Evolutionary conservation across 2,797 vertebrate genomes (phyloP).

Genomic region (Avahi laniger): DNA sequence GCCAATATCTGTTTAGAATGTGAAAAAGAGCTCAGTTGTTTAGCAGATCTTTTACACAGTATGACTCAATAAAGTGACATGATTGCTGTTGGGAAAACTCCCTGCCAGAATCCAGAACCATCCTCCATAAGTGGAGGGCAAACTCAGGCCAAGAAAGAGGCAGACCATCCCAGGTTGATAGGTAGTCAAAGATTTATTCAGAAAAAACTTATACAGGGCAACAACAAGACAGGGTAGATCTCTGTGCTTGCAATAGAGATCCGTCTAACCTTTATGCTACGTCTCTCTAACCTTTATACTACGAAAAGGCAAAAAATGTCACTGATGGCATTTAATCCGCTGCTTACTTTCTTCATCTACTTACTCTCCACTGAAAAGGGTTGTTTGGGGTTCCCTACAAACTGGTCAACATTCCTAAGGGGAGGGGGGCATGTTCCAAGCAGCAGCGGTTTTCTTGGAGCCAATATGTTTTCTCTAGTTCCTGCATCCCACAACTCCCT

Average conservation of each 20-base stretch:
- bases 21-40: neutral
- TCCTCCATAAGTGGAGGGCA: neutral
- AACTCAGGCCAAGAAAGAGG: neutral
- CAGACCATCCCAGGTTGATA: neutral
- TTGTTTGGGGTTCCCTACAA: neutral
- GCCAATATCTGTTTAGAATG: neutral
- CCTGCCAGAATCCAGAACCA: neutral
- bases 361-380: neutral
- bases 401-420: neutral
- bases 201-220: neutral
- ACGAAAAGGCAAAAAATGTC: neutral
- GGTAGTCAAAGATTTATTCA: neutral
- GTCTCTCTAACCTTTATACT: neutral
- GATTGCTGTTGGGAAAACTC: neutral
- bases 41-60: neutral
- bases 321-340: neutral
- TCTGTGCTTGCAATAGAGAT: neutral
- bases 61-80: neutral
- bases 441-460: neutral
- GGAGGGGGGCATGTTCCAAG: neutral
- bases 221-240: neutral
- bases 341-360: neutral
- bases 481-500: neutral
- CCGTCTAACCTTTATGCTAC: neutral
- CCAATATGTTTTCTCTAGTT: neutral